Evolutionary conservation across 1,140 invertebrate genomes (phyloP).

Genomic region (Papilio dardanus): DNA sequence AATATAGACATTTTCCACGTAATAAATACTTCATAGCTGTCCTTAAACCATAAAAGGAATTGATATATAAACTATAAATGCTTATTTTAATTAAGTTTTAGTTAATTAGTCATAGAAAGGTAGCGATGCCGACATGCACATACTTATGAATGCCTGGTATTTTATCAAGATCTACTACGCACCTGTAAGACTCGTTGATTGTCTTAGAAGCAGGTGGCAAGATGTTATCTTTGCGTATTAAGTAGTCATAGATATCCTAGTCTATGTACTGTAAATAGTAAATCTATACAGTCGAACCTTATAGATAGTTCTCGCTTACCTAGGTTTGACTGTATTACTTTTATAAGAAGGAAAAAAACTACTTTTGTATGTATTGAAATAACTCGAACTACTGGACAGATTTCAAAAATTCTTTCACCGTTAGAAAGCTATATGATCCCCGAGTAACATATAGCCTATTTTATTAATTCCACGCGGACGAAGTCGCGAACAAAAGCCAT

Average conservation of each 20-base stretch:
- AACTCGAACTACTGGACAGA: too few relatives aligned
- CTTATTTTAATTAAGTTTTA: neutral
- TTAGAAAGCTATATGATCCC: too few relatives aligned
- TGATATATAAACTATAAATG: neutral
- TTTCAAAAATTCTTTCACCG: too few relatives aligned
- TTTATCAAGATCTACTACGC: slow-evolving; percentile 4
- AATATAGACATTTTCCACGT: neutral
- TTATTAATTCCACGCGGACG: too few relatives aligned
- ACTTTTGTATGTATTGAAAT: too few relatives aligned
- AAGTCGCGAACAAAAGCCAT: too few relatives aligned
- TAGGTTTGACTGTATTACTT: too few relatives aligned
- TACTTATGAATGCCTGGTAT: slow-evolving; percentile 15
- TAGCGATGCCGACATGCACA: neutral
- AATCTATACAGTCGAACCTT: too few relatives aligned
- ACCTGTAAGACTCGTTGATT: neutral
- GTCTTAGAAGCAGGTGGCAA: neutral
- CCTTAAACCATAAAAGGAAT: neutral
- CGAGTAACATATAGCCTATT: too few relatives aligned
- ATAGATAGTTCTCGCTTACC: too few relatives aligned
- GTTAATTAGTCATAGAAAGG: slow-evolving; percentile 19
- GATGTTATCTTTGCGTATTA: neutral
- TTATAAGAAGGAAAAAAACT: too few relatives aligned
- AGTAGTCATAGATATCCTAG: neutral
- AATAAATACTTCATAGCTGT: neutral
- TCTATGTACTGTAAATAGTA: neutral